phyloP scores from a whole-genome alignment of 2,113 vertebrate genomes.

The Jacana jacana region DNA sequence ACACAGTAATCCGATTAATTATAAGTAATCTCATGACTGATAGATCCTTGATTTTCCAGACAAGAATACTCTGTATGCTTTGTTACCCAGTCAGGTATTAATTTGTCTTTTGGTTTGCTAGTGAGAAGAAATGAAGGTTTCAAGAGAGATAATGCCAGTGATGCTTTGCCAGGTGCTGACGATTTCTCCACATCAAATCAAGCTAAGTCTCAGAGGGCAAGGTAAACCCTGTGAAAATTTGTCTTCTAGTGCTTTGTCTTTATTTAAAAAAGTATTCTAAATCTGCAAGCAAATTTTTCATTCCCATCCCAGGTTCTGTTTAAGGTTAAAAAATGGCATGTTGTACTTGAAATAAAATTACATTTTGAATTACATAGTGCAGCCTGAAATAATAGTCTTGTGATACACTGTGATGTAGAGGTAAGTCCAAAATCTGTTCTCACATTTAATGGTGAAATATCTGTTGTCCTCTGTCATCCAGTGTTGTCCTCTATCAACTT shows the following conservation, averaged over 20 bases:
- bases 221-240: constrained; percentile 52
- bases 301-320: neutral
- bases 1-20: neutral
- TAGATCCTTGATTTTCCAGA: neutral
- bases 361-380: neutral
- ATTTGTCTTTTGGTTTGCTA: constrained; percentile 55
- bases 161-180: constrained; percentile 57
- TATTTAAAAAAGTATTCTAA: neutral
- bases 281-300: neutral
- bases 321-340: neutral
- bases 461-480: no score
- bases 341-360: neutral
- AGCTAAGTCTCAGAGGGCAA: constrained; percentile 68
- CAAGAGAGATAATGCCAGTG: constrained; percentile 71
- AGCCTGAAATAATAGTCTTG: neutral
- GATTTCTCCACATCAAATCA: constrained; percentile 63
- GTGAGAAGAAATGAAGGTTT: constrained; percentile 76
- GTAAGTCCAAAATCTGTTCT: neutral
- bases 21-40: neutral
- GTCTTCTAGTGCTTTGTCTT: neutral
- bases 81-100: neutral
- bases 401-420: neutral
- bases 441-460: neutral
- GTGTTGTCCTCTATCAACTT: neutral
- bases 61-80: neutral